Percentiles rank a stretch among this genome's conserved stretches.
These are phyloP conservation scores for Hirtodrosophila duncani DNA, from an alignment of 2,888 invertebrate genomes.

Conservation along the genomic window DNA sequence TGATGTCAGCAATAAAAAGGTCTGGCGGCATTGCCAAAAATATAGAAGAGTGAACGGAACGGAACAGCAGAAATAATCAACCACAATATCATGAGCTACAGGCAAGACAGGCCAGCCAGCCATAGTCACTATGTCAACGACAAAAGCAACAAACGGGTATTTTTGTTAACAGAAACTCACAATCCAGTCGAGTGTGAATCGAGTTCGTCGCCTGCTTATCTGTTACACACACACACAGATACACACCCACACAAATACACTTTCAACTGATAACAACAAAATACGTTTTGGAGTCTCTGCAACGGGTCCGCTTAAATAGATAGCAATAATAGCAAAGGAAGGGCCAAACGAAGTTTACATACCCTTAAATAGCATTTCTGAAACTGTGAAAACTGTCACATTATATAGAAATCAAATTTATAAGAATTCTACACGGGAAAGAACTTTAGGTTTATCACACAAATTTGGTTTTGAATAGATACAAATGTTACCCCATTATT, in stretches of 20 bases:
- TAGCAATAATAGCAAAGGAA: constrained; percentile 11
- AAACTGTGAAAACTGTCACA: no score
- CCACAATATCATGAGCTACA: neutral
- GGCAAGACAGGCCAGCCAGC: constrained; percentile 8
- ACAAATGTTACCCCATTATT: no score
- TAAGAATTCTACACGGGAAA: no score
- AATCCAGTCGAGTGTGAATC: constrained; percentile 26
- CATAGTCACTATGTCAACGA: constrained; percentile 24
- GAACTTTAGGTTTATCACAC: no score
- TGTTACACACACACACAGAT: constrained; percentile 9
- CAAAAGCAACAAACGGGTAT: constrained; percentile 38
- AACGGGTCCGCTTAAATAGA: constrained; percentile 30
- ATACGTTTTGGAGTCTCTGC: constrained; percentile 25
- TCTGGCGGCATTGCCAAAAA: constrained; percentile 26
- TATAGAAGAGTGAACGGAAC: no score
- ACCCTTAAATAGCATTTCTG: no score
- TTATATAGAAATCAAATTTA: no score
- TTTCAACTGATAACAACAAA: constrained; percentile 45
- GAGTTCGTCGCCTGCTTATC: constrained; percentile 53
- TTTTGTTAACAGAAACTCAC: constrained; percentile 27
- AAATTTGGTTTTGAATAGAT: no score
- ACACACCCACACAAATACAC: constrained; percentile 2
- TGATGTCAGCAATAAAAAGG: constrained; percentile 35
- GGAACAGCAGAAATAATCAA: constrained; percentile 5
- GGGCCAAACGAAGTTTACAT: no score